Evolutionary conservation across 2,113 vertebrate species (phyloP).

Genomic region (Gavia stellata): DNA sequence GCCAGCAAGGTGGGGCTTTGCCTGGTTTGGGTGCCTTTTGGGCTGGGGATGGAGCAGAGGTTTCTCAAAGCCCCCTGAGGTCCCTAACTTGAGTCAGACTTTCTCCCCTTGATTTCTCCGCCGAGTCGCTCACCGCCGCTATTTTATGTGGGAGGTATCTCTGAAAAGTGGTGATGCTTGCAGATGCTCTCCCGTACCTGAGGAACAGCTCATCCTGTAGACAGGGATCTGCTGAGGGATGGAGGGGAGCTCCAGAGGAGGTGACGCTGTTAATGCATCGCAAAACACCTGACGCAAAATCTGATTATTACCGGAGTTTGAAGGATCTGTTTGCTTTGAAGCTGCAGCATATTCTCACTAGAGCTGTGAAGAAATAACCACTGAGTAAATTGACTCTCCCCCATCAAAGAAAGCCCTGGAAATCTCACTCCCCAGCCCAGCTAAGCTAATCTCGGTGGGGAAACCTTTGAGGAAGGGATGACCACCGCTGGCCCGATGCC

Average conservation of each 20-base stretch:
- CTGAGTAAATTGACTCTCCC: not conserved
- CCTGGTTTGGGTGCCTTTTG: not conserved
- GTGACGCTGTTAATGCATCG: not conserved
- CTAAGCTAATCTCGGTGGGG: not conserved
- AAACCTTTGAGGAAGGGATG: not conserved
- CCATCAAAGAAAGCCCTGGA: not conserved
- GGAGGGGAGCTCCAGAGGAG: not conserved
- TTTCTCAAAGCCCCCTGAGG: not conserved
- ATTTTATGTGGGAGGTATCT: not conserved
- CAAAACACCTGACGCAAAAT: not conserved
- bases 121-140: not conserved
- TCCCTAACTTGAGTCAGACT: not conserved
- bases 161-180: not conserved
- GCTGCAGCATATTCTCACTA: not conserved
- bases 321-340: not conserved
- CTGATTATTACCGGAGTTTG: not conserved
- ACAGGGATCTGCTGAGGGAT: not conserved
- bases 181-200: not conserved
- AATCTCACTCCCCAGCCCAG: not conserved
- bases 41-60: not conserved
- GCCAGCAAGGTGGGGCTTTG: slow-evolving; percentile 88
- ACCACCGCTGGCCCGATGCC: not conserved
- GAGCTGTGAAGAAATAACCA: not conserved
- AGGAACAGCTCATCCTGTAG: not conserved
- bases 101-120: accelerated